Conservation (phyloP, 1,140 invertebrate species). For the Drosophila neocordata region DNA sequence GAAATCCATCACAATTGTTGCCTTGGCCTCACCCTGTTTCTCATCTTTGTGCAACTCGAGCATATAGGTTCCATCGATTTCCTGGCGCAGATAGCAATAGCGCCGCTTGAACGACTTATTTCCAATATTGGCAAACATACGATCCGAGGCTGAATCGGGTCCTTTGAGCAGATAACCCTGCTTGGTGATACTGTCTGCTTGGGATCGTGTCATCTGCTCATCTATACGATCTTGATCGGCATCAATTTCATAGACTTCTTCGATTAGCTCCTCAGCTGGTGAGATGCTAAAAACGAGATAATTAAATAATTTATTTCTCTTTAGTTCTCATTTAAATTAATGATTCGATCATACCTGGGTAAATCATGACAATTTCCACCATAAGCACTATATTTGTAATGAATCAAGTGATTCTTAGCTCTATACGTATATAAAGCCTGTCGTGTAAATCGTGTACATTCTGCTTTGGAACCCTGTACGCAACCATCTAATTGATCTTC, state of each 20-base stretch:
- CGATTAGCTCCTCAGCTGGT: constrained; percentile 86
- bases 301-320: not conserved
- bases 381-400: constrained; percentile 94
- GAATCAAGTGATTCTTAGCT: constrained; percentile 92
- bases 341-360: constrained; percentile 90
- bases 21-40: constrained; percentile 93
- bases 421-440: constrained; percentile 94
- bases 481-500: constrained; percentile 38
- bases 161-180: constrained; percentile 95
- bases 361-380: constrained; percentile 92
- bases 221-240: constrained; percentile 92
- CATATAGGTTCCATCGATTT: constrained; percentile 95
- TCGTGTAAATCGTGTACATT: constrained; percentile 89
- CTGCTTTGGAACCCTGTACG: constrained; percentile 48
- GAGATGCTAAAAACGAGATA: constrained; percentile 39
- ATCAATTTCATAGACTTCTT: constrained; percentile 94
- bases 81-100: constrained; percentile 93
- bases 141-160: constrained; percentile 91
- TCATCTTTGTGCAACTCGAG: constrained; percentile 97
- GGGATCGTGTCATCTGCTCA: constrained; percentile 87
- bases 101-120: constrained; percentile 95
- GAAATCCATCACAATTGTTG: constrained; percentile 96
- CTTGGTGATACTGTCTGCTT: constrained; percentile 90
- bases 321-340: too few relatives aligned
- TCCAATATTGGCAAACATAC: constrained; percentile 93